Percentiles rank a stretch among this genome's conserved stretches.
Evolutionary conservation across 1,140 invertebrate genomes (phyloP).

Genomic region (Apis laboriosa): DNA sequence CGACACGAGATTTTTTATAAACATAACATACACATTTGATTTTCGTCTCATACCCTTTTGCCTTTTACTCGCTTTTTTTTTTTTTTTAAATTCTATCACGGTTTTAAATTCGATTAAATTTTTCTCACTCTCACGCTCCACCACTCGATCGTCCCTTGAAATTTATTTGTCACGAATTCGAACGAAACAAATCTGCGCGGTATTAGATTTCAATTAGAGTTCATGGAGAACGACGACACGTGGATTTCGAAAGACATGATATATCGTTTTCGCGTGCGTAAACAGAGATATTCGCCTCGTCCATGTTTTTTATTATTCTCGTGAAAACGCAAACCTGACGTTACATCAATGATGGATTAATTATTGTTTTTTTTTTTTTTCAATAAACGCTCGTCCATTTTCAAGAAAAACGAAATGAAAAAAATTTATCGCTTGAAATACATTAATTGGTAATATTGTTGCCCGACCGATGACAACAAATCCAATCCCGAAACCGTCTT

Average conservation of each 20-base stretch:
- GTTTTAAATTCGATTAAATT: constrained; percentile 14
- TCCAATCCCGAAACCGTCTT: too few species aligned
- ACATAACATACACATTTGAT: background rate
- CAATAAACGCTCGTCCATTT: too few species aligned
- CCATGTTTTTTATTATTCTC: background rate
- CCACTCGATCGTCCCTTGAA: background rate
- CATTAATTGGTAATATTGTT: too few species aligned
- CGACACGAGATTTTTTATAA: background rate
- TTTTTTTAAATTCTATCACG: background rate
- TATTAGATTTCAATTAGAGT: background rate
- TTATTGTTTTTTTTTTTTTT: too few species aligned
- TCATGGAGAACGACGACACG: background rate
- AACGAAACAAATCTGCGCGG: background rate
- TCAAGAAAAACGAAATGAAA: too few species aligned
- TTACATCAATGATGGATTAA: background rate
- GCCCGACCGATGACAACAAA: too few species aligned
- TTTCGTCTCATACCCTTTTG: background rate
- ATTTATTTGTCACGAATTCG: background rate
- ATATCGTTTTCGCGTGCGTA: background rate
- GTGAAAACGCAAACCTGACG: background rate
- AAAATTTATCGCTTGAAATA: too few species aligned
- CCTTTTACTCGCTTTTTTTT: background rate
- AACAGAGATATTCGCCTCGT: background rate
- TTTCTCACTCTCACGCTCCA: too few species aligned
- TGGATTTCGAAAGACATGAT: background rate